Conservation (phyloP, 2,113 vertebrate genomes). For the Romanogobio albipinnatus region DNA sequence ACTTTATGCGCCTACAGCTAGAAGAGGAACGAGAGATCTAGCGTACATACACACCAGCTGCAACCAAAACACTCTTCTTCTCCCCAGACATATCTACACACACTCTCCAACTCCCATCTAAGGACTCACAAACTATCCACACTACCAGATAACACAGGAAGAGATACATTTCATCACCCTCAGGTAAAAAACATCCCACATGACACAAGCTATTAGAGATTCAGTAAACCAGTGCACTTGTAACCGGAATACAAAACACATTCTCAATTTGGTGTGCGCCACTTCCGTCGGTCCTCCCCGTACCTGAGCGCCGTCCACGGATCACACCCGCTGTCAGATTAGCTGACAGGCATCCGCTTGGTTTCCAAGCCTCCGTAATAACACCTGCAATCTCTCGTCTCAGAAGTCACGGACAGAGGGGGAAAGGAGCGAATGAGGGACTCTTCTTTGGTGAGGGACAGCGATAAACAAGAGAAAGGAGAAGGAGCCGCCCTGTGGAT, state of each 20-base stretch:
- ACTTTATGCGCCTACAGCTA: conserved; percentile 60
- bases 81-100: conserved; percentile 36
- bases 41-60: conserved; percentile 28
- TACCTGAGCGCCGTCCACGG: conserved; percentile 2
- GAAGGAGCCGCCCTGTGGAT: conserved; percentile 66
- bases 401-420: conserved; percentile 13
- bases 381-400: conserved; percentile 20
- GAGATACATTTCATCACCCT: conserved; percentile 26
- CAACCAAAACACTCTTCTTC: conserved; percentile 6
- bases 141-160: conserved; percentile 29
- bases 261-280: conserved; percentile 18
- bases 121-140: conserved; percentile 27
- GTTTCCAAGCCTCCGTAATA: conserved; percentile 2
- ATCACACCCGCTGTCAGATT: conserved; percentile 38
- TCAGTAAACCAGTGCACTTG: conserved; percentile 12
- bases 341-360: conserved; percentile 7
- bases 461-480: conserved; percentile 37
- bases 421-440: conserved; percentile 7
- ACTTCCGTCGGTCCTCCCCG: background rate
- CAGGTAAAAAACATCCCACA: conserved; percentile 31
- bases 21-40: conserved; percentile 38
- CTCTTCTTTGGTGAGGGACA: conserved; percentile 24
- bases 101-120: background rate
- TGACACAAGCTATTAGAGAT: conserved; percentile 31
- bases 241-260: conserved; percentile 36